Base-by-base conservation (phyloP, 2,888 invertebrate species). In the Torymus auratus region DNA sequence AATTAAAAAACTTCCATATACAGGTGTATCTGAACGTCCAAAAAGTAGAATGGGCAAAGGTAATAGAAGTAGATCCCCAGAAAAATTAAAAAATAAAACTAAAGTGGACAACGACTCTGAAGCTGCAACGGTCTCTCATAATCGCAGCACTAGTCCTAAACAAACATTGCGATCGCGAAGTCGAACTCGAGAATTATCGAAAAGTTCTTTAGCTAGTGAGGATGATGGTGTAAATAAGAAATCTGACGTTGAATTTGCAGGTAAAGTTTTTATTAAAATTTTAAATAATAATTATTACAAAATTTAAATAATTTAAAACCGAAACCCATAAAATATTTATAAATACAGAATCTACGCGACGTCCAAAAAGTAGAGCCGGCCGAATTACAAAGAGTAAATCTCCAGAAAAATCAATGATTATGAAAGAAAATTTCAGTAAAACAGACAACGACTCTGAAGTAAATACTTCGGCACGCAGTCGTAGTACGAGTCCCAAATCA, bases 81-180 rank as follows among this genome's bases (percentile, higher is more conserved):
- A 62, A 17, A 76, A 50, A 62, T 58, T 20, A 23, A 61, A 52
- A 53, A 15, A 17, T 58, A 2, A 0, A 10, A 20, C 20, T 15
- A 61, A 53, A 55, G 67, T 61, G 12, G 28, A 17, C n/a, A 61
- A 78, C 61, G 61, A 68, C 11, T 67, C 61, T 28, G 72, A 72
- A 14, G 5, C n/a, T 61, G 72, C 67, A 60, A 60, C 52, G 23
- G 13, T 23, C 2, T 15, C 17, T 28, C 52, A 20, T 56, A 67
- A 72, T 17, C 14, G n/a, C 14, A 72, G 23, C 20, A 20, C 11
- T 41, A 72, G 14, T 60, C 41, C 72, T 1, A 68, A 78, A 60
- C 15, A 15, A 60, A 23, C 12, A 23, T 64, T 23, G 15, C 61
- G 64, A 7, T 56, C 67, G 20, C 69, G 64, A 56, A 74, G 74